These are phyloP conservation scores for Charadrius vociferus DNA, from an alignment of 2,113 vertebrate genomes.

Conservation along the genomic window DNA sequence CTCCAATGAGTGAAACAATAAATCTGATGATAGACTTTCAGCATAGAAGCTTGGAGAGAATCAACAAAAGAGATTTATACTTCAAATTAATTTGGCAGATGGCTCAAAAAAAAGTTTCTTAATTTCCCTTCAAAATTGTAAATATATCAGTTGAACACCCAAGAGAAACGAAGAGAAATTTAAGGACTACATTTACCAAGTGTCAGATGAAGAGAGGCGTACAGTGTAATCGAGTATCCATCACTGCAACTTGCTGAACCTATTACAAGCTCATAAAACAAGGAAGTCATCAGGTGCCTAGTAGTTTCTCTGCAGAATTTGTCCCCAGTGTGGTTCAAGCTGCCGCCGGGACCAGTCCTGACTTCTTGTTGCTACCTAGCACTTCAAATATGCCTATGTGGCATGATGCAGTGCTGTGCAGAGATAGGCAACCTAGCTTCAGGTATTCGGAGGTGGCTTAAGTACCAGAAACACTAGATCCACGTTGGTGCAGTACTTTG, in stretches of 20 bases:
- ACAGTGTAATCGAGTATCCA: not conserved
- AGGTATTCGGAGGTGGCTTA: not conserved
- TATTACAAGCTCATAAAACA: not conserved
- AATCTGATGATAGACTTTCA: conserved; percentile 19
- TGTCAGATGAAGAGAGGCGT: not conserved
- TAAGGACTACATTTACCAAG: not conserved
- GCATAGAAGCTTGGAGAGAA: conserved; percentile 13
- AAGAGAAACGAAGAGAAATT: conserved; percentile 5
- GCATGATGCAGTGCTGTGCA: not conserved
- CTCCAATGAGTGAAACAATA: conserved; percentile 22
- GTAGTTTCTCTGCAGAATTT: not conserved
- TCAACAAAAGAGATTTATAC: conserved; percentile 32
- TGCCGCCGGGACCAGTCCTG: not conserved
- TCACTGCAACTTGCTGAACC: not conserved
- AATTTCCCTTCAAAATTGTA: conserved; percentile 41
- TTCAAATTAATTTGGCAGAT: conserved; percentile 58
- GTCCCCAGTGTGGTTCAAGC: not conserved
- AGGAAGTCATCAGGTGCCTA: not conserved
- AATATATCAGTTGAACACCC: not conserved
- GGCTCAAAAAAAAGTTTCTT: not conserved
- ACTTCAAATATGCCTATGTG: not conserved
- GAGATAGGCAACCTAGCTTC: not conserved
- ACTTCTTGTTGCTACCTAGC: not conserved
- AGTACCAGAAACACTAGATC: not conserved
- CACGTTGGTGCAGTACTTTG: not conserved